These are phyloP conservation scores for Epizoanthus stellaris DNA, from an alignment of 92 coral and sea anemone genomes.

Conservation along the genomic window DNA sequence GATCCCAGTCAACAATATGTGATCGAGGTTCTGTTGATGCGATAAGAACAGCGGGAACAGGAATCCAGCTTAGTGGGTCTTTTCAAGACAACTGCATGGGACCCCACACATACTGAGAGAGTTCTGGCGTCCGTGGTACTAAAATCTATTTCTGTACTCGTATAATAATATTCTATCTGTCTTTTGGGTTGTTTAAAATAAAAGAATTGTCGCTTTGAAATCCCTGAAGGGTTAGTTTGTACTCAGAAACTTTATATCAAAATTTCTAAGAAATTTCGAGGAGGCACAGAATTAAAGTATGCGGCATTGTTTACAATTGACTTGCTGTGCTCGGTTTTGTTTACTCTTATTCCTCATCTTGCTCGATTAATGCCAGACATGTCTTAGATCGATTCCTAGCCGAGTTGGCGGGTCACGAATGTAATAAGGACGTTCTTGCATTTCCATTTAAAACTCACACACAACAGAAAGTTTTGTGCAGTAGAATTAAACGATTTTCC, in stretches of 20 bases:
- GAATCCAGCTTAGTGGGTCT: background rate
- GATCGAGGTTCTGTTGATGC: too few species aligned
- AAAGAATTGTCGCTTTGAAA: background rate
- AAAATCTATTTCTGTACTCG: slow-evolving; percentile 1
- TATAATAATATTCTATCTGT: background rate
- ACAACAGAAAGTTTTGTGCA: background rate
- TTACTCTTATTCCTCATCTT: slow-evolving; percentile 13
- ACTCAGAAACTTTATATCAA: background rate
- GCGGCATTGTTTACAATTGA: background rate
- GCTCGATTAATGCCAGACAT: slow-evolving; percentile 30
- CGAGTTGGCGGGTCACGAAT: slow-evolving; percentile 24
- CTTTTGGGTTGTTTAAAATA: background rate
- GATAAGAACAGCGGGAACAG: too few species aligned
- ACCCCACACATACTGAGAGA: background rate
- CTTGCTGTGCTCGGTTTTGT: background rate
- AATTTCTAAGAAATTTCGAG: background rate
- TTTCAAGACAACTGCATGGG: background rate
- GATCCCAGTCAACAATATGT: too few species aligned
- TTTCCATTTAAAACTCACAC: background rate
- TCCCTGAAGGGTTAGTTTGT: background rate
- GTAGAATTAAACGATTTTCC: too few species aligned
- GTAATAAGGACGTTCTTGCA: background rate
- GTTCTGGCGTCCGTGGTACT: background rate
- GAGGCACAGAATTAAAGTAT: background rate
- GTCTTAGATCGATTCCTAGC: slow-evolving; percentile 6